Conservation (phyloP, 2,888 invertebrate species). For the Drosophila merina region DNA sequence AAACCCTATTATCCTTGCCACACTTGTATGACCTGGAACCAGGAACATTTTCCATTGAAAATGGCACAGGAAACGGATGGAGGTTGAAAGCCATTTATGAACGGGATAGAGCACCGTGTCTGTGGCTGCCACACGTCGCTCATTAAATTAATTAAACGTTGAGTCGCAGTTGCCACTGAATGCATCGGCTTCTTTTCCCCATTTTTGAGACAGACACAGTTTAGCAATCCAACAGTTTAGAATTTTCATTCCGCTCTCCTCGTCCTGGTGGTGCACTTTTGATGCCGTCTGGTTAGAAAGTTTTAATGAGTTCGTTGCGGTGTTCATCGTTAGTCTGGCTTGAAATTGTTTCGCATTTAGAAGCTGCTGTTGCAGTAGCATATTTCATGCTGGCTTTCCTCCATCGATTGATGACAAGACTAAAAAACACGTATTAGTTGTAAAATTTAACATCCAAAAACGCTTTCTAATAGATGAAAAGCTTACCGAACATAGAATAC, state of each 20-base stretch:
- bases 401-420: neutral
- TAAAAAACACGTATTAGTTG: neutral
- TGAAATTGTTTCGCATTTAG: constrained; percentile 65
- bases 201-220: constrained; percentile 39
- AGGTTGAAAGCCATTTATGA: constrained; percentile 16
- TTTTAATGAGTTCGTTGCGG: constrained; percentile 76
- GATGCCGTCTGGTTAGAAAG: constrained; percentile 56
- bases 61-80: constrained; percentile 13
- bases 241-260: constrained; percentile 22
- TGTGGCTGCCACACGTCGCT: constrained; percentile 50
- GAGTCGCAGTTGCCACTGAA: constrained; percentile 16
- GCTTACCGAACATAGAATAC: too few relatives aligned
- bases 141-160: constrained; percentile 75
- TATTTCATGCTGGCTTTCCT: constrained; percentile 1
- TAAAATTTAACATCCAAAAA: neutral
- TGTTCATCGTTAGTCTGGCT: constrained; percentile 65
- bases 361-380: constrained; percentile 28
- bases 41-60: constrained; percentile 2
- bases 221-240: constrained; percentile 49
- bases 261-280: constrained; percentile 46
- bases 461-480: too few relatives aligned
- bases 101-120: constrained; percentile 9
- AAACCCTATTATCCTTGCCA: neutral
- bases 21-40: constrained; percentile 45
- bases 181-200: constrained; percentile 27